Evolutionary conservation across 2,888 invertebrate genomes (phyloP), one percentile per base, ranked within the genome.

Genomic region (Antheraea yamamai): DNA sequence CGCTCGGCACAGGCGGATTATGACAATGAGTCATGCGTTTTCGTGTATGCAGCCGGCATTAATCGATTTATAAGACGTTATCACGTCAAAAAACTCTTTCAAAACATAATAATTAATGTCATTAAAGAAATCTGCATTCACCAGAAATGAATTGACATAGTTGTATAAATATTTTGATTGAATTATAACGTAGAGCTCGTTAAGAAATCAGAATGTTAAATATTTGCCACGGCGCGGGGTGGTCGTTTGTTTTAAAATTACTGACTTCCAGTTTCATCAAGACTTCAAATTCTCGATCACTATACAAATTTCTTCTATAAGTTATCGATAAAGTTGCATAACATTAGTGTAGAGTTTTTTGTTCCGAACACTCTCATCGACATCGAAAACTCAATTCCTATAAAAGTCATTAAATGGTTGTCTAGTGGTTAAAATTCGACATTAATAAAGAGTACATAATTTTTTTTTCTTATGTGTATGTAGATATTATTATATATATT

Each of bases 181-280:
- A 74, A 82, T 82, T 78, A 81, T 66, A 75, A 75, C 72, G 58
- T 73, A 68, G 75, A 75, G 79, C 79, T 86, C 85, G 86, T 86
- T 86, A 86, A 80, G 79, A 77, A 84, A 82, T 81, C 79, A 71
- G 80, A 80, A 85, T 80, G 78, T 83, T 85, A 81, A 86, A 86
- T 82, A 85, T 84, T 85, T 82, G 83, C 81, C 52, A 39, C 66
- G 47, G 26, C 55, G 26, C 23, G 26, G 14, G 16, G 18, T 26
- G 64, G 30, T 16, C 74, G 26, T 73, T 73, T 73, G 75, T 70
- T 58, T 72, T 20, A 64, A 58, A 18, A 35, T 75, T 58, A 47
- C 61, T 58, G 30, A 47, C 47, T 66, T 66, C 16, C 16, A 30
- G 6, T 66, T 16, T 66, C 16, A 30, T 61, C 7, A 23, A 7